Evolutionary conservation across 2,797 vertebrate genomes (phyloP).

Genomic region (Ctenopoma multispine): DNA sequence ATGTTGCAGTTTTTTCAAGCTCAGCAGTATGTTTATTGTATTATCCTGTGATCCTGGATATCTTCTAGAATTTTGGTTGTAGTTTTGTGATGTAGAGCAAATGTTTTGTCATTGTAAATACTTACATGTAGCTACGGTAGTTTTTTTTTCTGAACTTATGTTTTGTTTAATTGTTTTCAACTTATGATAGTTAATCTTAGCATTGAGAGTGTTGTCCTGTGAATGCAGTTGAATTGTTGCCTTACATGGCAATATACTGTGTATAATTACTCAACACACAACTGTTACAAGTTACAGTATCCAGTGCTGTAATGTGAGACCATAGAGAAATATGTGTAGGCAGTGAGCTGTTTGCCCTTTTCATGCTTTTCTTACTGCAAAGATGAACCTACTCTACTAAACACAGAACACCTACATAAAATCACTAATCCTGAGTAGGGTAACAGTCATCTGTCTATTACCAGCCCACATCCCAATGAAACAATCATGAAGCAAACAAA

Average conservation of each 20-base stretch:
- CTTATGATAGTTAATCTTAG: too few relatives aligned
- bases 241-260: too few relatives aligned
- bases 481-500: not conserved
- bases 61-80: not conserved
- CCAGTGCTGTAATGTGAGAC: not conserved
- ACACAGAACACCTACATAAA: constrained; percentile 33
- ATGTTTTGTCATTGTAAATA: too few relatives aligned
- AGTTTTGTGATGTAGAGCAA: too few relatives aligned
- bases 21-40: too few relatives aligned
- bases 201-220: too few relatives aligned
- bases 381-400: constrained; percentile 18
- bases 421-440: constrained; percentile 7
- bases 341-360: constrained; percentile 13
- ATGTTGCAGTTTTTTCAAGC: too few relatives aligned
- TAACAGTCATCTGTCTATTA: constrained; percentile 12
- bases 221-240: too few relatives aligned
- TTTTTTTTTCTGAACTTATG: too few relatives aligned
- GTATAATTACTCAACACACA: not conserved
- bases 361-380: constrained; percentile 5
- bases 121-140: too few relatives aligned
- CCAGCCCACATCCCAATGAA: constrained; percentile 21
- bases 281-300: constrained; percentile 2
- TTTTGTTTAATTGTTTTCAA: too few relatives aligned
- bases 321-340: constrained; percentile 25
- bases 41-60: not conserved